Conservation (phyloP, 2,797 vertebrate species). For the Danio jaintianensis region DNA sequence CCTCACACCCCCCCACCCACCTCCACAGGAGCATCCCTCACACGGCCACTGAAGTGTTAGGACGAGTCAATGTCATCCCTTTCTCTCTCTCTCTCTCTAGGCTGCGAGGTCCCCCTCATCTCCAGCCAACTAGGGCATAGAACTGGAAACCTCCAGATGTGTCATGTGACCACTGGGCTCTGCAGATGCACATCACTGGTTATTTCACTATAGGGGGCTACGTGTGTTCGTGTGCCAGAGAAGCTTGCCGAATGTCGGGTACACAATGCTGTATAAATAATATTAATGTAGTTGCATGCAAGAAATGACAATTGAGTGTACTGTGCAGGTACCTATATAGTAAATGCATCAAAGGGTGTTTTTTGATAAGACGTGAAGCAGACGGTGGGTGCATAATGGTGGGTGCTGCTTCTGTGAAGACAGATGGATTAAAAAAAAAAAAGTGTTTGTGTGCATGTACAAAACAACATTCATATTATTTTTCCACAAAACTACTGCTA, state of each 20-base stretch:
- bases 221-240: conserved; percentile 38
- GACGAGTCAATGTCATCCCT: conserved; percentile 58
- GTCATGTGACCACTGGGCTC: conserved; percentile 31
- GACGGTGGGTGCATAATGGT: background rate
- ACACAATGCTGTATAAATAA: conserved; percentile 20
- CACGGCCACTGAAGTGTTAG: conserved; percentile 55
- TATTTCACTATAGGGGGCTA: conserved; percentile 30
- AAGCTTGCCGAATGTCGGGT: background rate
- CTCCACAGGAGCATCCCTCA: conserved; percentile 45
- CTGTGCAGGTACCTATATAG: background rate
- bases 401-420: background rate
- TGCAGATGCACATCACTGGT: conserved; percentile 35
- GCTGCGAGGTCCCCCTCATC: conserved; percentile 30
- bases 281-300: background rate
- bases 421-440: conserved; percentile 12
- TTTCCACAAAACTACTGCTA: conserved; percentile 29
- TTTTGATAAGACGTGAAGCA: background rate
- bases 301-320: background rate
- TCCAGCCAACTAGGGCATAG: conserved; percentile 50
- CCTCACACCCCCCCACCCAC: conserved; percentile 13
- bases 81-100: conserved; percentile 30
- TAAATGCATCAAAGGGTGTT: background rate
- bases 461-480: conserved; percentile 28
- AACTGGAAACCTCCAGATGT: conserved; percentile 48
- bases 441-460: conserved; percentile 24